Evolutionary conservation across 2,888 invertebrate species (phyloP), one percentile per base, ranked within the genome.

Genomic region (Drosophila nigricruria): DNA sequence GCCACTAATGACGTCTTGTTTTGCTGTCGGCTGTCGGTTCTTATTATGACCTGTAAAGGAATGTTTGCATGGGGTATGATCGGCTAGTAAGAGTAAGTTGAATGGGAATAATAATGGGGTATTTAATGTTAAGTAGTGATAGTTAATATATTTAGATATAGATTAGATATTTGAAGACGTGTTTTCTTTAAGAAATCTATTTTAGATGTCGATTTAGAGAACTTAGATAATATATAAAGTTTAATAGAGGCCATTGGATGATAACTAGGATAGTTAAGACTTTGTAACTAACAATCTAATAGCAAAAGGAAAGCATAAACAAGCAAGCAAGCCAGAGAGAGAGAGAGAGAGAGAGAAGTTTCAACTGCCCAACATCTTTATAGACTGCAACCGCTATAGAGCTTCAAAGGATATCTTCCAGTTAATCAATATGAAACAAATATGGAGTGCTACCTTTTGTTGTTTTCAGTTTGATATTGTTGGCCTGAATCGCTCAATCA

Each of bases 1-100:
- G 89, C 86, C 88, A 88, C 72, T 78, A 80, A 80, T 83, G 89
- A 87, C 88, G 83, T 81, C 86, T 82, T 88, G 88, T 82, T 88
- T 88, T 72, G 65, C 65, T 73, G 73, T 64, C 63, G 49, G 45
- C 60, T 74, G 67, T 80, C 67, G 60, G 56, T 70, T 74, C 70
- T 54, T 43, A 38, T 57, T 38, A 73, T 70, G 34, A 70, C 65
- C 52, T 59, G 52, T 45, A 42, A 16, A 14, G 12, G 3, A 6
- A 5, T 9, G 5, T 8, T n/a, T 12, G 18, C 14, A 27, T 43
- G 56, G 32, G 63, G 70, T 30, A 70, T 63, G 34, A 27, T 14
- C 14, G 5, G 32, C 50, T 20, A 1, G 8, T 5, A 32, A 32
- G 32, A 32, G 30, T 2, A 2, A 27, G 6, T 27, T 27, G 27